phyloP scores from a whole-genome alignment of 2,113 vertebrate genomes.

The Lutjanus erythropterus region DNA sequence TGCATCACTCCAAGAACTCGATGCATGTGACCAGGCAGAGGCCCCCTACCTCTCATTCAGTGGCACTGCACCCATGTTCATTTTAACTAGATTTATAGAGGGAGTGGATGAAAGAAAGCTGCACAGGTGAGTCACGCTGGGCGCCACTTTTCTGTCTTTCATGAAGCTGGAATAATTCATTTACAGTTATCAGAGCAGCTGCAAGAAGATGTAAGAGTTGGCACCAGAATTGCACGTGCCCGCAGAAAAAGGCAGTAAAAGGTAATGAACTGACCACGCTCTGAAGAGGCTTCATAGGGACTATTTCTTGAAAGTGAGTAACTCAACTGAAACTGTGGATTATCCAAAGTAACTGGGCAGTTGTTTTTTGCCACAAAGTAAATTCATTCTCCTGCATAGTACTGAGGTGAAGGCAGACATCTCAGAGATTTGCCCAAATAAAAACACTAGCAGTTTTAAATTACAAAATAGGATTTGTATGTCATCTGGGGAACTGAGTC shows the following conservation, averaged over 20 bases:
- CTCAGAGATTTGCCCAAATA: not conserved
- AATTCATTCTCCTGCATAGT: too few species aligned
- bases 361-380: not conserved
- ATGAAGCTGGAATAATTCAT: not conserved
- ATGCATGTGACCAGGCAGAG: not conserved
- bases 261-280: not conserved
- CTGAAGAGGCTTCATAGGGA: not conserved
- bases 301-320: not conserved
- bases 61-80: conserved; percentile 4
- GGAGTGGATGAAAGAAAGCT: not conserved
- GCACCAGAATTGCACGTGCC: not conserved
- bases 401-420: not conserved
- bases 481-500: not conserved
- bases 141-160: not conserved
- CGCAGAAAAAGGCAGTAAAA: not conserved
- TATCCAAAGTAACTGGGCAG: not conserved
- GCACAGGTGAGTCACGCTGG: conserved; percentile 2
- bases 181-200: not conserved
- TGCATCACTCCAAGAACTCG: not conserved
- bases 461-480: not conserved
- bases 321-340: not conserved
- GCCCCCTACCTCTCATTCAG: conserved; percentile 8
- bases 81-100: not conserved
- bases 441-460: not conserved
- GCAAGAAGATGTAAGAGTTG: not conserved